Percentiles rank a stretch among this genome's conserved stretches.
Evolutionary conservation across 2,888 invertebrate genomes (phyloP).

Genomic region (Lepidocyrtoides sp.): DNA sequence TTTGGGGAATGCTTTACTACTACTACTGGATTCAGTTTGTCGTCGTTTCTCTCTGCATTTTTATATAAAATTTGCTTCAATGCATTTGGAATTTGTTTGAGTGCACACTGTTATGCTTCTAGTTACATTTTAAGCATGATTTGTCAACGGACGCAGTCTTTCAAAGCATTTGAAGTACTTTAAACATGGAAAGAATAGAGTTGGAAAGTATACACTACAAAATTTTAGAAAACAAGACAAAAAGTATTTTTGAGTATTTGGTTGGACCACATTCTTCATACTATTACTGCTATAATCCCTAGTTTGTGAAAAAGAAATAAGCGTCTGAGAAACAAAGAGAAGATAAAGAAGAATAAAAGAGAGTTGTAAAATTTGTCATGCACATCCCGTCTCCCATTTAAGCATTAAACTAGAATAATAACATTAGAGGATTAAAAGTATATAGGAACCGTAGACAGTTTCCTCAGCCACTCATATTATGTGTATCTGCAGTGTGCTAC

Average conservation of each 20-base stretch:
- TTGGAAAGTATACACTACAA: background rate
- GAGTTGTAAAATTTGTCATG: slow-evolving; percentile 49
- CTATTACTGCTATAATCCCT: background rate
- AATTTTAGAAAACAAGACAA: background rate
- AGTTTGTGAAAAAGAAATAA: background rate
- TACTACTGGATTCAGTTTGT: slow-evolving; percentile 58
- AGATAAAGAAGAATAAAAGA: background rate
- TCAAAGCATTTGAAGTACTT: background rate
- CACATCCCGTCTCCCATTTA: slow-evolving; percentile 59
- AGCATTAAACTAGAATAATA: background rate
- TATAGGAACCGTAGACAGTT: background rate
- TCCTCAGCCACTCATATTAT: background rate
- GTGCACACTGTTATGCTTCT: background rate
- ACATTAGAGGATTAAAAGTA: background rate
- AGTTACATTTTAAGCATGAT: background rate
- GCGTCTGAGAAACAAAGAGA: background rate
- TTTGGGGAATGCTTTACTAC: too few species aligned
- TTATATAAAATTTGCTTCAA: slow-evolving; percentile 28
- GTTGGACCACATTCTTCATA: background rate
- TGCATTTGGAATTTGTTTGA: background rate
- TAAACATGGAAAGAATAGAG: background rate
- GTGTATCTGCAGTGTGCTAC: background rate
- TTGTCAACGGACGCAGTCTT: background rate
- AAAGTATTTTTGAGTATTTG: background rate
- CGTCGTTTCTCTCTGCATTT: slow-evolving; percentile 78